Conservation (phyloP, 2,113 vertebrate species). For the Sylvia atricapilla region DNA sequence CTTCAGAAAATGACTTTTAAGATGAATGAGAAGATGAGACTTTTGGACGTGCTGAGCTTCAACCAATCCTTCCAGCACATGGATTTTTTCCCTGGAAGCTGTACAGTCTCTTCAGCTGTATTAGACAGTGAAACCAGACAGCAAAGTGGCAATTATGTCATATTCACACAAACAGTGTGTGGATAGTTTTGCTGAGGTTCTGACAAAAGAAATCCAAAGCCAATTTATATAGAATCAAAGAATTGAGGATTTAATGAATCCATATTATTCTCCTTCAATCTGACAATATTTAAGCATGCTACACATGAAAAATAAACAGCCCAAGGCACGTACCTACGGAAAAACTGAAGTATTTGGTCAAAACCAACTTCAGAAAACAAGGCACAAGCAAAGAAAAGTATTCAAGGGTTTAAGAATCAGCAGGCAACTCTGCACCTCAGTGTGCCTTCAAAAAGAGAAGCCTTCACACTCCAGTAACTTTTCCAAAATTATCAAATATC, state of each 20-base stretch:
- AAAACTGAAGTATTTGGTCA: not conserved
- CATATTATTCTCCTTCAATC: not conserved
- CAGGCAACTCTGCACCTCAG: not conserved
- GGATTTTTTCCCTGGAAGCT: not conserved
- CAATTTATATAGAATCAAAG: not conserved
- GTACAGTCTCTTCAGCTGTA: not conserved
- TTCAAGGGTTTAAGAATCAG: not conserved
- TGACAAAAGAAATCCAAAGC: not conserved
- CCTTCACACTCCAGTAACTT: not conserved
- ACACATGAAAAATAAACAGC: not conserved
- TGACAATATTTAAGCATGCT: not conserved
- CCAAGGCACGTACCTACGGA: accelerated
- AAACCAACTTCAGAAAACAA: not conserved
- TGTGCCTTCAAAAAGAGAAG: not conserved
- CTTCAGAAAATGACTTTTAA: not conserved
- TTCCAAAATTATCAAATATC: not conserved
- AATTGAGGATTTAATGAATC: not conserved
- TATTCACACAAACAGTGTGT: not conserved
- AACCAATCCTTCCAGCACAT: not conserved
- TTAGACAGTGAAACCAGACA: not conserved
- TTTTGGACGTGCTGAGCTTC: not conserved
- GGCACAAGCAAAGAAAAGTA: not conserved
- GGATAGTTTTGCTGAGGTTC: not conserved
- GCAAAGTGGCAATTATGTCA: not conserved
- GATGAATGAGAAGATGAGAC: not conserved